Base-by-base conservation (phyloP, 2,888 invertebrate species). In the Pseudeuparius sepicola region DNA sequence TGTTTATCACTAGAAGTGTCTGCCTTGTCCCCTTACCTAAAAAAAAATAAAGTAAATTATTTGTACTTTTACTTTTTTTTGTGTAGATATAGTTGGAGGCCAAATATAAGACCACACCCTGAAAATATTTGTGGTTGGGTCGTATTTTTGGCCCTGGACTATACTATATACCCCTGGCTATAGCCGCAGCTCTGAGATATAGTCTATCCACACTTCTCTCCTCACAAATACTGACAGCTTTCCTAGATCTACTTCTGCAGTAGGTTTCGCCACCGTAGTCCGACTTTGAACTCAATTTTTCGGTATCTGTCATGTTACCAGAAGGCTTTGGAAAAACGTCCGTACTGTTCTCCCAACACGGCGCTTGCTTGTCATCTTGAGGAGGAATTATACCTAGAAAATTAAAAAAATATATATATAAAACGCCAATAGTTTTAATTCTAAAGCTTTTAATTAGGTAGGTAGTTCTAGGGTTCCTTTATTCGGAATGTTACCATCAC, bases 261-360 rank as follows among this genome's bases (percentile, higher is more conserved):
- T 42, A 39, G 15, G 26, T 39, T 14, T 29, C 37, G 14, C 31
- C 39, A 11, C 78, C 75, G 37, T 75, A 75, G 52, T 82, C 83
- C 0, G 82, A 83, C 25, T 75, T 72, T 0, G 79, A 59, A 31
- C 59, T 59, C 6, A 68, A 45, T 51, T 84, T 84, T 53, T 85
- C 84, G 5, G 72, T 78, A 57, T 86, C 85, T 1, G 84, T 85
- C 63, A 82, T 74, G 57, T 85, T 86, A 10, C 84, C 83, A 42
- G 81, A 75, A 0, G 85, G 85, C 31, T 75, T 75, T 2, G 85
- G 85, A 56, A 84, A 85, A 36, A 85, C 74, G 57, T 85, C 84
- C 0, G 80, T 78, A 47, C 78, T 80, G 48, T 80, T 80, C 52
- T 85, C 85, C 84, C 86, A 85, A 52, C 84, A 84, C 0, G 75